These are phyloP conservation scores for Pseudopleuronectes americanus DNA, from an alignment of 2,797 vertebrate species.

Conservation along the genomic window DNA sequence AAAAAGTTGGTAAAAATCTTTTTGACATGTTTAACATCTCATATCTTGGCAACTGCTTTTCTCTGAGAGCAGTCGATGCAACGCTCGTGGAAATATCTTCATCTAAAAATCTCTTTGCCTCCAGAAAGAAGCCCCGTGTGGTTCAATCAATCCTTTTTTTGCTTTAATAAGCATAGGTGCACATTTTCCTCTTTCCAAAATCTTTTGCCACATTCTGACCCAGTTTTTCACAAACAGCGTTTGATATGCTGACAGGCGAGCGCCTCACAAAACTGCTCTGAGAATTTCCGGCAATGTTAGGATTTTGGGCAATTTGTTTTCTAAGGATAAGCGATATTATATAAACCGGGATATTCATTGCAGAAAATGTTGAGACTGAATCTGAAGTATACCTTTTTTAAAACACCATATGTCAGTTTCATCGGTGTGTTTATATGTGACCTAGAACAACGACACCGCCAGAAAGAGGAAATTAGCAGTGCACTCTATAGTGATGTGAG, in stretches of 20 bases:
- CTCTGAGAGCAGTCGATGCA: slow-evolving; percentile 38
- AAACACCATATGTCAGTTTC: not conserved
- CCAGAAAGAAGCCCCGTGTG: slow-evolving; percentile 32
- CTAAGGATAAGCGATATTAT: slow-evolving; percentile 16
- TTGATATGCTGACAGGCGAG: slow-evolving; percentile 48
- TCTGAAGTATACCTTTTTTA: not conserved
- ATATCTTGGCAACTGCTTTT: slow-evolving; percentile 26
- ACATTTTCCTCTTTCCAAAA: slow-evolving; percentile 57
- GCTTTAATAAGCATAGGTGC: slow-evolving; percentile 60
- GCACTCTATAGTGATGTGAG: not conserved
- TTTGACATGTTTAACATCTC: slow-evolving; percentile 41
- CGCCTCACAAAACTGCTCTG: slow-evolving; percentile 14
- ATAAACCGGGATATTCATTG: slow-evolving; percentile 30
- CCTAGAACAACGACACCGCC: not conserved
- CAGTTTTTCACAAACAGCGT: slow-evolving; percentile 58
- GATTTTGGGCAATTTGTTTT: slow-evolving; percentile 38
- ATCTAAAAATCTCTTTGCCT: slow-evolving; percentile 51
- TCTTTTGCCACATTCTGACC: slow-evolving; percentile 63
- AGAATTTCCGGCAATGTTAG: slow-evolving; percentile 24
- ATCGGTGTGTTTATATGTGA: slow-evolving; percentile 16
- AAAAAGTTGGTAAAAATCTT: slow-evolving; percentile 34
- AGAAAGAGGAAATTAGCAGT: slow-evolving; percentile 1
- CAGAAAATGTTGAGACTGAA: slow-evolving; percentile 17
- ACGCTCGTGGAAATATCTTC: slow-evolving; percentile 51
- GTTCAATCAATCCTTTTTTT: slow-evolving; percentile 43